Base-by-base conservation (phyloP, 2,113 vertebrate species). In the Chelonoidis abingdonii region DNA sequence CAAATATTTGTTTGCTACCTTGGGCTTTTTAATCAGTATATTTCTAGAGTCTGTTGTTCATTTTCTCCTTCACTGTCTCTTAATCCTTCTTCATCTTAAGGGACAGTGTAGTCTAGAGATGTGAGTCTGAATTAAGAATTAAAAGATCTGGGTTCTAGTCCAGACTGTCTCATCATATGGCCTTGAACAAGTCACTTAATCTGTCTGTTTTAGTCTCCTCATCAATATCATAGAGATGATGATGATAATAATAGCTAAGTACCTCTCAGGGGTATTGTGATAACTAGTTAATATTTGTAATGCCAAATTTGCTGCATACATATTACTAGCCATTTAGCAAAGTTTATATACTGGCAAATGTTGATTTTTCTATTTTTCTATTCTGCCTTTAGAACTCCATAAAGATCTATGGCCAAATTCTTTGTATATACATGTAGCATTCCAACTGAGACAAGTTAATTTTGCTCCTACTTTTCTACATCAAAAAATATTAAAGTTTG, bases 61-160 rank as follows among this genome's bases (percentile, higher is more conserved):
- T 97, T 96, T 81, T 89, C 27, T 41, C 86, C 90, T 95, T 83
- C 85, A 94, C 95, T 95, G 38, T 65, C 89, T 65, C 91, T 95
- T 97, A 95, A 96, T 94, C 93, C 92, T 81, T 91, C 92, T 81
- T 97, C 96, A 97, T 95, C 92, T 96, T 92, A 65, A 85, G 93
- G 89, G 92, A 83, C 83, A 95, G 79, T 44, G 83, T 53, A 87
- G 25, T 80, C 76, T 86, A 78, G 85, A 89, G 90, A 84, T 87
- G 92, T 72, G 93, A 93, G 94, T 92, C 72, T 41, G 83, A 78
- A 91, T 83, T 87, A 89, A 85, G 29, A 57, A 95, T 22, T 75
- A 89, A 94, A 92, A 95, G 95, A 92, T 89, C 50, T 79, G 83
- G 88, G 90, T 0, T 1, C 87, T 95, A 97, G 93, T 96, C 96